Conservation (phyloP, 1,140 invertebrate genomes). For the Drosophila subpulchrella region DNA sequence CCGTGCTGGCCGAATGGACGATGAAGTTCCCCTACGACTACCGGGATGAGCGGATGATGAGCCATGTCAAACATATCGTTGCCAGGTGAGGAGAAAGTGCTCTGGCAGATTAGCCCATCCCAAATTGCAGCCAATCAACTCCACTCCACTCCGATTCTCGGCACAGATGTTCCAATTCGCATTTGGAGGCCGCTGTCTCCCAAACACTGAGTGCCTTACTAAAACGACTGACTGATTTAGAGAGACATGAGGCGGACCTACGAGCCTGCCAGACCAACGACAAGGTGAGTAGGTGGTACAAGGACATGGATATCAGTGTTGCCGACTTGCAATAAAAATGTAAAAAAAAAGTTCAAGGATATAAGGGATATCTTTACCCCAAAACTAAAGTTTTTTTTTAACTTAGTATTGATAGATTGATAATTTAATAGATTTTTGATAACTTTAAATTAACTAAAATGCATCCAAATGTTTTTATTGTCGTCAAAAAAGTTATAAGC, state of each 20-base stretch:
- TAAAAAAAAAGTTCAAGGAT: too few relatives aligned
- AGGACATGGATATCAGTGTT: slow-evolving; percentile 13
- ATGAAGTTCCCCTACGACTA: slow-evolving; percentile 88
- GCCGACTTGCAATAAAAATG: neutral
- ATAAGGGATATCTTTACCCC: too few relatives aligned
- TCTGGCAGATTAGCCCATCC: neutral
- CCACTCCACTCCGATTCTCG: neutral
- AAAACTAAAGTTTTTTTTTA: too few relatives aligned
- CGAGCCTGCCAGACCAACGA: slow-evolving; percentile 80
- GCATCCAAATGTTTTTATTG: too few relatives aligned
- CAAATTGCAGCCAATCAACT: slow-evolving; percentile 23
- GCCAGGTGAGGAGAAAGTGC: slow-evolving; percentile 64
- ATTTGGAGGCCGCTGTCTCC: slow-evolving; percentile 79
- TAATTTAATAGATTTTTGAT: too few relatives aligned
- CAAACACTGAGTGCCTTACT: slow-evolving; percentile 84
- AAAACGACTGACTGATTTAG: slow-evolving; percentile 84
- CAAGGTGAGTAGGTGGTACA: slow-evolving; percentile 50
- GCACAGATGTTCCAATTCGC: slow-evolving; percentile 80
- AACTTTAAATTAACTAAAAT: too few relatives aligned
- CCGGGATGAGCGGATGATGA: slow-evolving; percentile 87
- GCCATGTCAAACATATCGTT: slow-evolving; percentile 85
- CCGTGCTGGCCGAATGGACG: slow-evolving; percentile 83
- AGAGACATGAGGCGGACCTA: slow-evolving; percentile 82
- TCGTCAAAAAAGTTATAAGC: too few relatives aligned
- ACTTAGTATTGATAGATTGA: too few relatives aligned